Evolutionary conservation across 2,797 vertebrate genomes (phyloP), one percentile per base, ranked within the genome.

Genomic region (Stomatorhinus walkeri): DNA sequence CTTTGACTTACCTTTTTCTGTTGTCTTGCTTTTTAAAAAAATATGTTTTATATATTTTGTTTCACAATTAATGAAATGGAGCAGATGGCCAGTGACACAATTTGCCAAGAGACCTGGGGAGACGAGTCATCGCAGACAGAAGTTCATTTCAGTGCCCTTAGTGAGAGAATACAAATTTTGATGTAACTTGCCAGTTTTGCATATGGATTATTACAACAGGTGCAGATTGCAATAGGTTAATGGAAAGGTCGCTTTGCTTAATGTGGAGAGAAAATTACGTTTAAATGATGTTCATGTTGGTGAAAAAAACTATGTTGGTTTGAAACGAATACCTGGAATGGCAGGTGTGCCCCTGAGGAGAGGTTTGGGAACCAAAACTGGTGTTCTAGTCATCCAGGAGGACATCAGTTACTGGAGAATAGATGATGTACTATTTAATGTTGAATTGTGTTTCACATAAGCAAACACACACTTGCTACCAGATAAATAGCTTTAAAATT

Each of bases 1-100:
- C 9, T 61, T 61, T 61, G 61, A 10, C 68, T 76, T 12, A 40
- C 68, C 32, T 76, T 76, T 76, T 76, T 40, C 14, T 76, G 5
- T 76, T 16, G 19, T 76, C 68, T 36, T 40, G 68, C 14, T 81
- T 81, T 81, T 43, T 43, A 8, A 22, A 10, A 64, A n/a, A 32
- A 32, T 32, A 46, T 10, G 28, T 43, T 52, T 87, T 61, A 36
- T 87, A 52, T 22, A 87, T 56, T 61, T 87, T 32, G 19, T 59
- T 32, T 2, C 51, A 52, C 52, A 48, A 46, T 87, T 49, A 48
- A 40, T 68, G 40, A 28, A 68, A 68, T 48, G 2, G 87, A 87
- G 87, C 87, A 87, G 87, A 87, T 87, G 87, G 87, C 87, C 40
- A 46, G 56, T 87, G 56, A 64, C 56, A 87, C 9, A 68, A 68